These are phyloP conservation scores for Chloebia gouldiae DNA, from an alignment of 2,113 vertebrate species.

Conservation along the genomic window DNA sequence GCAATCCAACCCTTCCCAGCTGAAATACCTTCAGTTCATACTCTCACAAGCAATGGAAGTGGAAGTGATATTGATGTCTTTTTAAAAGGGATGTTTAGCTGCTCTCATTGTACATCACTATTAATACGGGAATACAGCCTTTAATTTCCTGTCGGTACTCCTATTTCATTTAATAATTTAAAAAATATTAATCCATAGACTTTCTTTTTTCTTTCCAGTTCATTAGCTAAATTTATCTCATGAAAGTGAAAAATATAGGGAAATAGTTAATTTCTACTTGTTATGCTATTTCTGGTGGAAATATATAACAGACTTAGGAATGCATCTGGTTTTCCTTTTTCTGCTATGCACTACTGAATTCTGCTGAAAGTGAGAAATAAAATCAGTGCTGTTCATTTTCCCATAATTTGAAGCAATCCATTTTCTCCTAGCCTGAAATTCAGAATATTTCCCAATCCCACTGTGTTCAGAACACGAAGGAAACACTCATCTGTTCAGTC, in stretches of 20 bases:
- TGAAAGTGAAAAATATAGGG: background rate
- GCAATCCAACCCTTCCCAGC: background rate
- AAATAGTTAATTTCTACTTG: background rate
- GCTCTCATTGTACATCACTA: background rate
- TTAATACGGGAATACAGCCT: background rate
- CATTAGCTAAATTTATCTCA: background rate
- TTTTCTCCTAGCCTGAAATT: background rate
- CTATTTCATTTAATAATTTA: background rate
- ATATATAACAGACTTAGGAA: background rate
- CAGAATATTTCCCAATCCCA: background rate
- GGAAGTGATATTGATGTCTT: background rate
- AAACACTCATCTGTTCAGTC: background rate
- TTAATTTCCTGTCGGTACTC: background rate
- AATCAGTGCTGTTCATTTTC: background rate
- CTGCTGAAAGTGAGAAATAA: background rate
- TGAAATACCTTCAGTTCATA: background rate
- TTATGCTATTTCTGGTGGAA: background rate
- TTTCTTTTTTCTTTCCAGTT: background rate
- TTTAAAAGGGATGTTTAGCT: background rate
- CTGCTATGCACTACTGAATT: background rate
- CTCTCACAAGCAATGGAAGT: background rate
- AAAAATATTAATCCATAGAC: background rate
- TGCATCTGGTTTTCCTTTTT: background rate
- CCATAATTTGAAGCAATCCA: background rate
- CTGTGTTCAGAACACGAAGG: background rate